Evolutionary conservation across 2,113 vertebrate genomes (phyloP).

Genomic region (Reinhardtius hippoglossoides): DNA sequence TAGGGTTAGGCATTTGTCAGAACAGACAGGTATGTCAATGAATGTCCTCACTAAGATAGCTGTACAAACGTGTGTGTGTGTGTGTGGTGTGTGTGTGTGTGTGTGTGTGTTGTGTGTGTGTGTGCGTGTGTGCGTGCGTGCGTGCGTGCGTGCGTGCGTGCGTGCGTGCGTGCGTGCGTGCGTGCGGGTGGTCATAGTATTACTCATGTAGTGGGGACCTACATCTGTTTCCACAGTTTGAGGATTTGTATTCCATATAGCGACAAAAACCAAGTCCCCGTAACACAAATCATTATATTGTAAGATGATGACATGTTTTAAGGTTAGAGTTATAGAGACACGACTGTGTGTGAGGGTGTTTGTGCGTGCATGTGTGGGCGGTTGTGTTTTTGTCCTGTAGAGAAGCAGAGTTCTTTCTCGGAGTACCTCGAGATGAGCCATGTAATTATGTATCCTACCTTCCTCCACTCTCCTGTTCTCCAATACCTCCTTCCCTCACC

Average conservation of each 20-base stretch:
- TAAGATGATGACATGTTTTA: neutral
- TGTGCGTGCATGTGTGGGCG: neutral
- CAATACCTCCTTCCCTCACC: constrained; percentile 20
- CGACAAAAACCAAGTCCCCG: neutral
- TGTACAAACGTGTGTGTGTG: too few relatives aligned
- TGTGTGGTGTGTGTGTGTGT: neutral
- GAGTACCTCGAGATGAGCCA: constrained; percentile 66
- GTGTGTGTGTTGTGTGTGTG: too few relatives aligned
- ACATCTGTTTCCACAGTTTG: neutral
- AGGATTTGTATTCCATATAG: neutral
- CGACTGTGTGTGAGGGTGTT: neutral
- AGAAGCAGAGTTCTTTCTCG: constrained; percentile 42
- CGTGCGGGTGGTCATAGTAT: neutral
- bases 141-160: neutral
- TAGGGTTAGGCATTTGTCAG: too few relatives aligned
- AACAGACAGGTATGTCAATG: too few relatives aligned
- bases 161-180: neutral
- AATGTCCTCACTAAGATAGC: too few relatives aligned
- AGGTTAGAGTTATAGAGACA: neutral
- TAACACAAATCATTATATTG: neutral
- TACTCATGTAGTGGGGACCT: neutral
- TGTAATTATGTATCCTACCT: constrained; percentile 78
- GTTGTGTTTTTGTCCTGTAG: constrained; percentile 24
- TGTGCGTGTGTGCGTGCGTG: neutral
- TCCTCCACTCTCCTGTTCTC: constrained; percentile 49